Evolutionary conservation across 2,797 vertebrate genomes (phyloP), one percentile per base, ranked within the genome.

Genomic region (Labroides dimidiatus): DNA sequence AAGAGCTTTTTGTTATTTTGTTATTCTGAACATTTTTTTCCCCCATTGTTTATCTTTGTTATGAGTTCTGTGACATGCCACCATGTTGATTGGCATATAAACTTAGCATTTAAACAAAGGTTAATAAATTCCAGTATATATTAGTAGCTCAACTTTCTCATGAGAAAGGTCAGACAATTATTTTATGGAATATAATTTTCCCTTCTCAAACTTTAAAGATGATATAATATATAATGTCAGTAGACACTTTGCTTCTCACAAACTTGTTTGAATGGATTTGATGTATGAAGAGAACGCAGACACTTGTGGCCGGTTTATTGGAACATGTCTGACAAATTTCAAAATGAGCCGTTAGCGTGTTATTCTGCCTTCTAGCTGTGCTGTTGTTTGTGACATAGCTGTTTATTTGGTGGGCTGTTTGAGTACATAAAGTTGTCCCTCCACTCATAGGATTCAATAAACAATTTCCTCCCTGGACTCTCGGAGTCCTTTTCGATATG

Each of bases 111-210:
- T 44, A 50, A n/a, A 37, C 5, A 60, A 60, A 65, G 64, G 44
- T 61, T 56, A 77, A 77, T 39, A 19, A 21, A 51, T 56, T 65
- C 61, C 12, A 30, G 43, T 39, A 53, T 49, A 53, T 11, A 48
- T 50, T 59, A 64, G 21, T 16, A 36, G 19, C 1, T 33, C 30
- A 8, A 44, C 6, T 15, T 42, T 48, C 11, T 33, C 20, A 36
- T 14, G 17, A 51, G n/a, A 56, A 60, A 61, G 37, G 44, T 55
- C 20, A 61, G 6, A 50, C 10, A 41, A 70, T 54, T 49, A 45
- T 19, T 14, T 30, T 71, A 0, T 13, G 27, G 47, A 67, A 67
- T 42, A 47, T 57, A 42, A 49, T 43, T 54, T 33, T 13, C 7
- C 24, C 33, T 19, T 21, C 37, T 15, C 23, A 47, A 19, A 47